Evolutionary conservation across 2,113 vertebrate genomes (phyloP).

Genomic region (Theristicus caerulescens): DNA sequence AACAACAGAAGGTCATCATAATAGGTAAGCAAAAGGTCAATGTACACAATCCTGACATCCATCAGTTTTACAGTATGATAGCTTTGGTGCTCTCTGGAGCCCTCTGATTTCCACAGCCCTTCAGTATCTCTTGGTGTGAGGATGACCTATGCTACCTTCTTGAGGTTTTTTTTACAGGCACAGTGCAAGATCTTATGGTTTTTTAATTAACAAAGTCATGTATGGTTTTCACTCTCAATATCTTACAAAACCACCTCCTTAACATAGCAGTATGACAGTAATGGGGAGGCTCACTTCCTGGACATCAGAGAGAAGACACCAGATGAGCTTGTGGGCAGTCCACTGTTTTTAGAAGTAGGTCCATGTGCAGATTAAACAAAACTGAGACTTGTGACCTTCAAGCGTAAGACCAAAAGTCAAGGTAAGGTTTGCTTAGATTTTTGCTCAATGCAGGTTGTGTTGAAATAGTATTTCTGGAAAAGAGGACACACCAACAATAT

Average conservation of each 20-base stretch:
- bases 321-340: not conserved
- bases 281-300: not conserved
- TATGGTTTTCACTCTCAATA: not conserved
- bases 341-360: not conserved
- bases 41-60: not conserved
- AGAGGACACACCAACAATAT: not conserved
- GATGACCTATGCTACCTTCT: not conserved
- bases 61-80: not conserved
- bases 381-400: not conserved
- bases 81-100: not conserved
- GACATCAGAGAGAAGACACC: not conserved
- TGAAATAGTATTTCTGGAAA: not conserved
- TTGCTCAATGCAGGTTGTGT: not conserved
- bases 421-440: not conserved
- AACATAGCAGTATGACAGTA: not conserved
- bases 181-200: not conserved
- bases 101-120: not conserved
- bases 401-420: not conserved
- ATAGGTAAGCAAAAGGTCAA: not conserved
- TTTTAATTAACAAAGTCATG: not conserved
- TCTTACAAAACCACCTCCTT: not conserved
- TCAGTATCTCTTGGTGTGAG: not conserved
- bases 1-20: not conserved
- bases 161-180: not conserved
- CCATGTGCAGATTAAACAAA: not conserved